Evolutionary conservation across 2,888 invertebrate genomes (phyloP), one percentile per base, ranked within the genome.

Genomic region (Meteorus cinctellus): DNA sequence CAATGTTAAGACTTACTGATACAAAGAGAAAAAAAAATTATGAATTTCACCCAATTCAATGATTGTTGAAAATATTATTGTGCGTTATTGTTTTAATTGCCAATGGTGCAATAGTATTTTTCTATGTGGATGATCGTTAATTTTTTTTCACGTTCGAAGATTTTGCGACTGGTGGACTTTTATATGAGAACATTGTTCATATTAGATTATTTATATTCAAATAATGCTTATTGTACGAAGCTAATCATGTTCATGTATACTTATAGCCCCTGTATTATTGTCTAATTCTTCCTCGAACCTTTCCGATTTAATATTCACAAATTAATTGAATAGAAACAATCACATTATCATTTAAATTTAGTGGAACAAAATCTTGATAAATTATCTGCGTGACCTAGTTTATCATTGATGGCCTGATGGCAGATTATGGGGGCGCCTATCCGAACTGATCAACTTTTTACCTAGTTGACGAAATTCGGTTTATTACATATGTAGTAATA

Each of bases 291-390:
- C 65, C 19, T 8, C 10, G 1, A 5, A 60, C 67, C 67, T 72
- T 62, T 72, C 4, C 78, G 72, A 51, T 77, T 74, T 78, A 78
- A 77, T 72, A 75, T 77, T 72, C 60, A 77, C 75, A 69, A 71
- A 65, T 77, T 24, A 24, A 24, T 24, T 24, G 24, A 24, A 24
- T 2, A 34, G 34, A 8, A 6, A 4, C 34, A 6, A 34, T 34
- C 34, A 34, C 4, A 34, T 2, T 34, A 8, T 34, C 8, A 34
- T 34, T 34, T 4, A 6, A 34, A 34, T 34, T 4, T 4, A 2
- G 1, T 34, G 2, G 8, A 4, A 6, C 1, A 8, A 8, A 34
- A 34, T 34, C 2, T 34, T 55, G 27, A 36, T 65, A n/a, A 67
- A 55, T 67, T 62, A 41, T 71, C 70, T 36, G 14, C 24, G 62